phyloP scores from a whole-genome alignment of 2,797 vertebrate species.

The Ptychobarbus kaznakovi region DNA sequence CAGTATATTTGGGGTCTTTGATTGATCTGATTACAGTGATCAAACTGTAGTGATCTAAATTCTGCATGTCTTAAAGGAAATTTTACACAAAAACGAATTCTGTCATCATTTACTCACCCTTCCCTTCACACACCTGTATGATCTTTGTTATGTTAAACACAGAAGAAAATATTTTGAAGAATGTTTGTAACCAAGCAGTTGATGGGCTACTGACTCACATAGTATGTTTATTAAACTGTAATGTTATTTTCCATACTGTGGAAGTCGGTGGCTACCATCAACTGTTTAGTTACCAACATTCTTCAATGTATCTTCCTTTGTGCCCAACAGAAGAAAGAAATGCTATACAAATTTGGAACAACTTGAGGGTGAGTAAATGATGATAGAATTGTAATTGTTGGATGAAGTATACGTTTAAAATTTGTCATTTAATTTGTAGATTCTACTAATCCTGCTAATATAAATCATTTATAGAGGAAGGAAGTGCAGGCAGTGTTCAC shows the following conservation, averaged over 20 bases:
- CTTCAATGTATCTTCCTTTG: background rate
- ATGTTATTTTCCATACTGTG: background rate
- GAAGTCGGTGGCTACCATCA: background rate
- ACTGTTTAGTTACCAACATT: background rate
- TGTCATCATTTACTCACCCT: background rate
- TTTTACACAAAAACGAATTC: background rate
- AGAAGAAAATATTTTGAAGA: background rate
- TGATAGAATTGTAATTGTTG: background rate
- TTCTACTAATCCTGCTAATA: background rate
- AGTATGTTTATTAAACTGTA: too few relatives aligned
- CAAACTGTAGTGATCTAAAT: background rate
- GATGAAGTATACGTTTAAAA: background rate
- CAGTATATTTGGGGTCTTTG: background rate
- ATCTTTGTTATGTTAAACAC: background rate
- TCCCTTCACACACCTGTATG: background rate
- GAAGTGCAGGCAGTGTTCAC: background rate
- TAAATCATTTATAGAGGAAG: slow-evolving; percentile 6
- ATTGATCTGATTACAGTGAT: background rate
- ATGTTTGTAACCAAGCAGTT: background rate
- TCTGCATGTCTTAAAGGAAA: background rate
- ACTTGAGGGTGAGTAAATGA: background rate
- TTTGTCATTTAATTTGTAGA: background rate
- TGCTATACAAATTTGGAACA: background rate
- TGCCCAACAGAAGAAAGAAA: background rate
- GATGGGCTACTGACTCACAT: background rate